Evolutionary conservation across 2,797 vertebrate species (phyloP), one percentile per base, ranked within the genome.

Genomic region (Mastacembelus armatus): DNA sequence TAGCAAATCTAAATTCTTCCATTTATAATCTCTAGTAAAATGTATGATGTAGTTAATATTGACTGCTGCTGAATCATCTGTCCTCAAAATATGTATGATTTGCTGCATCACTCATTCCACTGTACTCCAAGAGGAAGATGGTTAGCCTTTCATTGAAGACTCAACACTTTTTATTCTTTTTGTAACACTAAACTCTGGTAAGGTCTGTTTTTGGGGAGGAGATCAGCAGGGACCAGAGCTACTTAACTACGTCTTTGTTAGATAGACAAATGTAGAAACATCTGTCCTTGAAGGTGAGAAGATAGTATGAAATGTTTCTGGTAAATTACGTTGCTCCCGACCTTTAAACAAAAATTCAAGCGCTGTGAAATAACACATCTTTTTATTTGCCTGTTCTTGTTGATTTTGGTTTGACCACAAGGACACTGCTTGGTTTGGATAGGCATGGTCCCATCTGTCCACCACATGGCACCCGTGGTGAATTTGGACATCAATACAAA

Each of bases 381-480:
- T 33, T 32, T 21, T 40, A 14, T 40, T 12, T 3, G 2, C 6
- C 12, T 24, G 4, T 5, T 19, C 3, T 22, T 26, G 22, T 24
- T 35, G 6, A 4, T 42, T 60, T 66, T 36, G n/a, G 11, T 35
- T 43, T 48, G 40, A 62, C 56, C 61, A 78, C 7, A 32, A 35
- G 61, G 24, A 18, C 2, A 35, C 19, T 4, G 16, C 27, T 30
- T 50, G 39, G 50, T 19, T 30, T 21, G 7, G n/a, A 15, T 24
- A 16, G 51, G 43, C 33, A 43, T 7, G 47, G 22, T 36, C 21
- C 74, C 51, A 50, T 49, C 63, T 58, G 74, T 59, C 32, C 11
- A 39, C 74, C 59, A 74, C 71, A 62, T 74, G 73, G 32, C 22
- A 42, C 57, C 57, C 71, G 62, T 19, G 52, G 66, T 29, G 65